Base-by-base conservation (phyloP, 2,113 vertebrate genomes). In the Sterrhoptilus dennistouni region DNA sequence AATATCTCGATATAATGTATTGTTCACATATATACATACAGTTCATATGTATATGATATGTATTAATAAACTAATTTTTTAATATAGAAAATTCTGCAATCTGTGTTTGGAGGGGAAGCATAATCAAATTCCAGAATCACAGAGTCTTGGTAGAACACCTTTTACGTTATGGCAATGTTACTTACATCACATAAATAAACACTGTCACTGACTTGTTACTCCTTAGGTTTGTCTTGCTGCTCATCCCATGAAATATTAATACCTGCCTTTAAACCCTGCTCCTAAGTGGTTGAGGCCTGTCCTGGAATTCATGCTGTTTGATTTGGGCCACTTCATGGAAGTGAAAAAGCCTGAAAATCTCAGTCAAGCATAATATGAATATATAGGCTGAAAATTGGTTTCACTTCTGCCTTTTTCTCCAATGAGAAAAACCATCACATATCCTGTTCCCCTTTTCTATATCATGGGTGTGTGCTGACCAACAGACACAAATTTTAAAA, bases 61-160 rank as follows among this genome's bases (percentile, higher is more conserved):
- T 33, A 47, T 74, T 60, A 47, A 64, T 36, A 47, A 54, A 7
- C 4, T 42, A 5, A 5, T 27, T 28, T 83, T 63, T 45, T 40
- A 28, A 18, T 56, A 11, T 24, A 12, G 79, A 59, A 87, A 77
- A 77, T 27, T 5, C 19, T 57, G 9, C 14, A 65, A 14, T 31
- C 3, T 15, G 0, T 44, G 21, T 70, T 44, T 45, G 12, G 6
- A 14, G 33, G 59, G 12, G 10, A 31, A 64, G 17, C 1, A 0
- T 28, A 76, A 76, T 50, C 17, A 72, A 77, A 56, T 9, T 82
- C 6, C 19, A 70, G 16, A 74, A 70, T 75, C 27, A 47, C 20
- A 65, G 38, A 57, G 2, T 40, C 33, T 14, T 54, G 9, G 25
- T 36, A 63, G 49, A 87, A 91, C 76, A 63, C 5, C 1, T 61